Base-by-base conservation (phyloP, 2,797 vertebrate species). In the Crenichthys baileyi region DNA sequence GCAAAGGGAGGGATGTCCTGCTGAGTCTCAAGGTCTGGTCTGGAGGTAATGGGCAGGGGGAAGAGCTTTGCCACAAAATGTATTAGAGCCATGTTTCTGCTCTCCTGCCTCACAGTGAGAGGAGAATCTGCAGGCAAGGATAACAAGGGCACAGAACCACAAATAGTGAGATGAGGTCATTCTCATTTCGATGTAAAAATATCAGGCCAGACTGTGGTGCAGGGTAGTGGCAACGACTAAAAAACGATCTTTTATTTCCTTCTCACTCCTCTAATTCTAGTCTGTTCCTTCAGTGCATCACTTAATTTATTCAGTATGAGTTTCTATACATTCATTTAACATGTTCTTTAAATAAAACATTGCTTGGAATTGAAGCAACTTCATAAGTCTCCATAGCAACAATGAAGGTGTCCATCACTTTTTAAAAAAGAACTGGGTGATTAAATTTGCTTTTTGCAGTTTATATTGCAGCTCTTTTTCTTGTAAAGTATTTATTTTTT, bases 81-180 rank as follows among this genome's bases (percentile, higher is more conserved):
- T 92, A 90, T 86, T 91, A 91, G 85, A 90, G 91, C 86, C 91
- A 91, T 93, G 91, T 93, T 92, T 94, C 91, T 93, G 90, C 91
- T 90, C 86, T 82, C 87, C 85, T 91, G 89, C 90, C 82, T 90
- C 89, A 83, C 86, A 90, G 88, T 83, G 79, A 90, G 36, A 67
- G 36, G 9, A 65, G 36, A 89, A 89, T 90, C 91, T 93, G 93
- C 81, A 83, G 83, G 91, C 87, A 77, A 93, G 91, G 93, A 94
- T 95, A 94, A 95, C 93, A 91, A 92, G 88, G 89, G 87, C 90
- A 87, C 83, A 84, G 75, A 88, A 87, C 81, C 84, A 90, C 91
- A 90, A 90, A 91, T 90, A 84, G 85, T 87, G 78, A 87, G 90
- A 93, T 89, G 88, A 89, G 90, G 91, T 91, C 92, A 90, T 91